Conservation (phyloP, 1,140 invertebrate species). For the Thalassaphorura encarpata region DNA sequence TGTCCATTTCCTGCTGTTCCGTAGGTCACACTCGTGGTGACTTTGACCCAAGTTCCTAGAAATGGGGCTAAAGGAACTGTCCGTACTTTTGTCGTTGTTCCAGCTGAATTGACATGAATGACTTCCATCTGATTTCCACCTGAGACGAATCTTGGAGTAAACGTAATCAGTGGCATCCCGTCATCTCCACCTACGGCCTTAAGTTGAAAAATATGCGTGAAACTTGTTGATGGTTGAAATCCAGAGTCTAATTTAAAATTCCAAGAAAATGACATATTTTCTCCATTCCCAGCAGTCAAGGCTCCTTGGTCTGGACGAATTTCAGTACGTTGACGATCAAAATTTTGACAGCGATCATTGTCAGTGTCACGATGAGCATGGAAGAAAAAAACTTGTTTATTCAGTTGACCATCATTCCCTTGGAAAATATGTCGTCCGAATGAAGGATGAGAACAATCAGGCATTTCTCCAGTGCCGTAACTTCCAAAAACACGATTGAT, state of each 20-base stretch:
- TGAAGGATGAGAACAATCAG: conserved; percentile 7
- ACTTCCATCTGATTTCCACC: conserved; percentile 4
- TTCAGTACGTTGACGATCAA: conserved; percentile 20
- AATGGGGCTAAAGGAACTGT: background rate
- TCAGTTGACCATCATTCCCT: conserved; percentile 5
- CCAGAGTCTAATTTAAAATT: conserved; percentile 16
- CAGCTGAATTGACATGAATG: conserved; percentile 9
- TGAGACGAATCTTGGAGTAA: conserved; percentile 1
- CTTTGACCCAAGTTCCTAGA: conserved; percentile 15
- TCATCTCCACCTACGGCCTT: conserved; percentile 19
- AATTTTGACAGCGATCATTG: conserved; percentile 19
- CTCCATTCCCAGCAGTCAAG: conserved; percentile 5
- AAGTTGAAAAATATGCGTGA: conserved; percentile 21
- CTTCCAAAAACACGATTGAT: conserved; percentile 4
- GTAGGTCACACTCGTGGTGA: conserved; percentile 1
- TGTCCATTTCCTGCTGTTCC: conserved; percentile 6
- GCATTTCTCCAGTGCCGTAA: background rate
- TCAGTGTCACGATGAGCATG: conserved; percentile 9
- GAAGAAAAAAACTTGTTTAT: conserved; percentile 15
- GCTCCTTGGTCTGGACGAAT: conserved; percentile 11
- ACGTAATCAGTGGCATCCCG: conserved; percentile 13
- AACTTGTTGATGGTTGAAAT: conserved; percentile 18
- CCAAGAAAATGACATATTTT: conserved; percentile 20
- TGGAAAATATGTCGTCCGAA: conserved; percentile 13
- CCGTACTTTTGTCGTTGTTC: background rate